phyloP scores from a whole-genome alignment of 2,797 vertebrate genomes.

The Rhinoraja longicauda region DNA sequence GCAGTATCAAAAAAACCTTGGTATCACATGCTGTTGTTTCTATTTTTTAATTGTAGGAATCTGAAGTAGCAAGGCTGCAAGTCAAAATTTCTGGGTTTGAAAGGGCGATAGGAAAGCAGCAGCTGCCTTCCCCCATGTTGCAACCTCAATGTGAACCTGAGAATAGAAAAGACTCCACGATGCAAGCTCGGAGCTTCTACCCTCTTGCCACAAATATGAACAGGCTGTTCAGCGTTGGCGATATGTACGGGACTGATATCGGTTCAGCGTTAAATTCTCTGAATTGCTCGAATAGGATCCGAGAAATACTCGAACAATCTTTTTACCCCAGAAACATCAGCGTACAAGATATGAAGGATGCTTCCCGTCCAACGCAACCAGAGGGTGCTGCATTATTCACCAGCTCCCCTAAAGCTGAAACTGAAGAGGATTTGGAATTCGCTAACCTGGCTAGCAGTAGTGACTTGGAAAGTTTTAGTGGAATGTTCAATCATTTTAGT shows the following conservation, averaged over 20 bases:
- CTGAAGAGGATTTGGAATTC: constrained; percentile 45
- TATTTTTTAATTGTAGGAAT: constrained; percentile 56
- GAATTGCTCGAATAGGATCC: constrained; percentile 60
- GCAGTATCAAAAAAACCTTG: not conserved
- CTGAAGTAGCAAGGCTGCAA: constrained; percentile 68
- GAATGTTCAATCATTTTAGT: constrained; percentile 56
- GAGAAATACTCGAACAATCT: constrained; percentile 51
- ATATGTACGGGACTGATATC: constrained; percentile 49
- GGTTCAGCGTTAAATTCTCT: constrained; percentile 50
- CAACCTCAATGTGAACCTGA: constrained; percentile 42
- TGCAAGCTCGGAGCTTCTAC: constrained; percentile 42
- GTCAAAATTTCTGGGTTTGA: constrained; percentile 64
- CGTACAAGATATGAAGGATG: constrained; percentile 46
- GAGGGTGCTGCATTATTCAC: constrained; percentile 64
- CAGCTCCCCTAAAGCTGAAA: constrained; percentile 64
- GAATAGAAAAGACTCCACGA: constrained; percentile 42
- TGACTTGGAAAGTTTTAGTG: constrained; percentile 56
- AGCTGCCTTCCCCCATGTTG: constrained; percentile 41
- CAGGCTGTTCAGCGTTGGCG: constrained; percentile 50
- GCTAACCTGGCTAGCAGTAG: constrained; percentile 44
- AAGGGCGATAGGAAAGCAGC: constrained; percentile 55
- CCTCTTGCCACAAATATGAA: constrained; percentile 45
- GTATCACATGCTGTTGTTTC: not conserved
- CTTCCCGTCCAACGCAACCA: constrained; percentile 43
- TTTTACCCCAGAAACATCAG: constrained; percentile 45